Evolutionary conservation across 1,140 invertebrate genomes (phyloP).

Genomic region (Drosophila pachea): DNA sequence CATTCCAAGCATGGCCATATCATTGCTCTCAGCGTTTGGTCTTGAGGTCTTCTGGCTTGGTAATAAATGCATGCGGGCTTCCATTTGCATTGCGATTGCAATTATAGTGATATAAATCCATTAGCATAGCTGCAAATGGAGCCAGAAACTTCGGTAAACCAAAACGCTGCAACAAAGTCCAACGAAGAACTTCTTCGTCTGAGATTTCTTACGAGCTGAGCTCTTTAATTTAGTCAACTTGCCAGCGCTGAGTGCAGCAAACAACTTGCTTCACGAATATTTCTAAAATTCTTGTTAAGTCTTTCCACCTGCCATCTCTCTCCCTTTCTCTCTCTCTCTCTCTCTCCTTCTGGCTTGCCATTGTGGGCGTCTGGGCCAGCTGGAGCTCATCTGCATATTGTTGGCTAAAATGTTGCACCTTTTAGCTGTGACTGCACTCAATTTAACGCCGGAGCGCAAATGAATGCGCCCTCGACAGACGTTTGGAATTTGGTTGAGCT

Average conservation of each 20-base stretch:
- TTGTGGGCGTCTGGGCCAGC: too few species aligned
- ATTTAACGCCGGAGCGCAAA: constrained; percentile 59
- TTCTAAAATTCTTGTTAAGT: not conserved
- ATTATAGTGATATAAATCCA: constrained; percentile 9
- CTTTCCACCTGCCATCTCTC: constrained; percentile 8
- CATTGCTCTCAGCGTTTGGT: too few species aligned
- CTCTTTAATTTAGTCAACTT: constrained; percentile 32
- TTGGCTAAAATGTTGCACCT: constrained; percentile 37
- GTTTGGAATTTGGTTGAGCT: constrained; percentile 53
- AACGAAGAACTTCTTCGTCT: not conserved
- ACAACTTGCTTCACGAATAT: constrained; percentile 22
- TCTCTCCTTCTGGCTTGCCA: too few species aligned
- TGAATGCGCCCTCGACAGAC: constrained; percentile 59
- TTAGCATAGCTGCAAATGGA: constrained; percentile 8
- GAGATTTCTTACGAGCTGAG: not conserved
- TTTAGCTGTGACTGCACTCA: constrained; percentile 47
- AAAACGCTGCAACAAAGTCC: not conserved
- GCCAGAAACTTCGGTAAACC: not conserved
- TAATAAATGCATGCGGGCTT: not conserved
- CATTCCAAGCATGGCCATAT: too few species aligned
- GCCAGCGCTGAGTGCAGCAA: constrained; percentile 8
- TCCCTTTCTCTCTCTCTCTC: constrained; percentile 3
- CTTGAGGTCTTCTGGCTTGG: not conserved
- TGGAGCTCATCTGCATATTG: constrained; percentile 28
- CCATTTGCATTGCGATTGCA: not conserved